Conservation (phyloP, 2,113 vertebrate genomes). For the Vidua chalybeata region DNA sequence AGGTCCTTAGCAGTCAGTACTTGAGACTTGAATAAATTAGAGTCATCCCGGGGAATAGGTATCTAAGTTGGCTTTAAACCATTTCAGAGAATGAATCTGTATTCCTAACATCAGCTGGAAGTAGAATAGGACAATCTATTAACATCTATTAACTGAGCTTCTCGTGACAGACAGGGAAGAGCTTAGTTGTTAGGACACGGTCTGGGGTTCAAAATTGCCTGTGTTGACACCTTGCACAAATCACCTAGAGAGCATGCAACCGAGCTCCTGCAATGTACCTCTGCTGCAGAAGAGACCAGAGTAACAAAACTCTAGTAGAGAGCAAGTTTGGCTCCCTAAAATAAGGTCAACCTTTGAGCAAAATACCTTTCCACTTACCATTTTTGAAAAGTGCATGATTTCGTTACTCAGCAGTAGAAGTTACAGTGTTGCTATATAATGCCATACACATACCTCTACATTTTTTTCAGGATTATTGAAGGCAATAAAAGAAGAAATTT, state of each 20-base stretch:
- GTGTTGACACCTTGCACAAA: background rate
- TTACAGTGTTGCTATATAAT: background rate
- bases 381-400: background rate
- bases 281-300: background rate
- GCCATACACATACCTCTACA: fast-evolving
- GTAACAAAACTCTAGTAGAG: background rate
- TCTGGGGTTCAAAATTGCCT: background rate
- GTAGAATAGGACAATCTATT: background rate
- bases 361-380: background rate
- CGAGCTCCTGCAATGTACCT: background rate
- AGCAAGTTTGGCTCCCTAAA: background rate
- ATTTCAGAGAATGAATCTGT: background rate
- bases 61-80: background rate
- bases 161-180: background rate
- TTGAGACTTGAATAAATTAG: background rate
- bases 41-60: background rate
- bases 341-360: background rate
- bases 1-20: background rate
- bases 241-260: background rate
- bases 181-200: background rate
- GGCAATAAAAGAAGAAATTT: background rate
- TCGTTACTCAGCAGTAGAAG: background rate
- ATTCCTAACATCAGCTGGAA: background rate
- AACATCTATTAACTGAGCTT: background rate
- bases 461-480: background rate